Evolutionary conservation across 2,797 vertebrate species (phyloP), one percentile per base, ranked within the genome.

Genomic region (Poecilia picta): DNA sequence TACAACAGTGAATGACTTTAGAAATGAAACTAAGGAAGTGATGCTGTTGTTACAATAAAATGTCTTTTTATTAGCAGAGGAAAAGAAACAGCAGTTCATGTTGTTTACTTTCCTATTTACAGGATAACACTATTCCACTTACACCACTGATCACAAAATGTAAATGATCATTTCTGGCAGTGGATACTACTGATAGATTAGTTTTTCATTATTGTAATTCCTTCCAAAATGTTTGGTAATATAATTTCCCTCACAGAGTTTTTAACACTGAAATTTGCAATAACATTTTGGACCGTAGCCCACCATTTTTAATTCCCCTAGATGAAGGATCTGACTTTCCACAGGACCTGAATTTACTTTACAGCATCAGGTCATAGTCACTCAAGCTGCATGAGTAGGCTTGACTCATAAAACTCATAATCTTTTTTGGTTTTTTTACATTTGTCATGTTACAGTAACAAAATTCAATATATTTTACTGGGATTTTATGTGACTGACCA

Each of bases 261-360:
- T 72, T 76, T 43, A 74, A 76, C 72, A 72, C 62, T 85, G 31
- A 59, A 31, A 74, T 82, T 64, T 59, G 72, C 66, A 53, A n/a
- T 59, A 77, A 86, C 73, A 73, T 89, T 53, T 94, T 93, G 91
- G 93, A 94, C 91, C 93, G 89, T 89, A 88, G 85, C 78, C 18
- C 79, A 76, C 82, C 82, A 74, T 73, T 75, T 87, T 73, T 77
- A 75, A 59, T 79, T 85, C 78, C 79, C 86, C 87, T 81, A 72
- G 75, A 62, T 76, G 72, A 81, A 84, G 81, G 20, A 79, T 77
- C 47, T 73, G 83, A 85, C 59, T 89, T 84, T 89, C 85, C 80
- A 78, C 87, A 83, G 83, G 77, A 91, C 83, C 85, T 83, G 85
- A 87, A 81, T 87, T 84, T 75, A 51, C 78, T 75, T 73, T 79